Evolutionary conservation across 2,113 vertebrate genomes (phyloP).

Genomic region (Coreoperca whiteheadi): DNA sequence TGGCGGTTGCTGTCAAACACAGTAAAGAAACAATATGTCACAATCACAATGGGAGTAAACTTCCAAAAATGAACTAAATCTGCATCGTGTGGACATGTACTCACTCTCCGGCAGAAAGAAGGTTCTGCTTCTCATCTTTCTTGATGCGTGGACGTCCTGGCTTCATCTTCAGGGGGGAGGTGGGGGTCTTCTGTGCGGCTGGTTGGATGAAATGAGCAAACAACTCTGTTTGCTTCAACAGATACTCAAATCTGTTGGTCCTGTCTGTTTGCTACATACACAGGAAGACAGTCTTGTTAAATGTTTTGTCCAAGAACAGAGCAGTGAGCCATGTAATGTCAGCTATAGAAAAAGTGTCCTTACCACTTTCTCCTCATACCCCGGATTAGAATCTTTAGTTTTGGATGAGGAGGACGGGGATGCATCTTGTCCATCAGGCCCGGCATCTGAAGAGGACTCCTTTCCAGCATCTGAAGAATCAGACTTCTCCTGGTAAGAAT

Average conservation of each 20-base stretch:
- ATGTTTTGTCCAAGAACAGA: neutral
- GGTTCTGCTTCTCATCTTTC: conserved; percentile 98
- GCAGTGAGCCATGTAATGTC: neutral
- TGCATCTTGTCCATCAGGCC: conserved; percentile 85
- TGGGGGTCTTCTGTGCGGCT: conserved; percentile 98
- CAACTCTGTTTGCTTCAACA: conserved; percentile 97
- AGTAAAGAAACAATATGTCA: neutral
- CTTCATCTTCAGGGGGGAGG: conserved; percentile 99
- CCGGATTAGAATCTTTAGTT: conserved; percentile 86
- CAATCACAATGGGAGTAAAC: neutral
- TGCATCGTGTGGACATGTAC: conserved; percentile 67
- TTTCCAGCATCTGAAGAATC: conserved; percentile 82
- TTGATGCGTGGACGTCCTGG: conserved; percentile 97
- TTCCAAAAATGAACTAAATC: neutral
- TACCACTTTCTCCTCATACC: conserved; percentile 99
- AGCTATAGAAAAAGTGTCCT: conserved; percentile 28
- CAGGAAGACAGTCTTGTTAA: conserved; percentile 6
- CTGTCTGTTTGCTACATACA: conserved; percentile 93
- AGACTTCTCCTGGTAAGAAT: conserved; percentile 62
- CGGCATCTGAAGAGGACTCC: conserved; percentile 84
- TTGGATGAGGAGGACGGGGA: conserved; percentile 85
- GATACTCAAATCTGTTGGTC: conserved; percentile 98
- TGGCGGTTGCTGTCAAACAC: conserved; percentile 89
- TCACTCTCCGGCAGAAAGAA: conserved; percentile 97
- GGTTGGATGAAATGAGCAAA: conserved; percentile 99